Conservation (phyloP, 1,140 invertebrate species). For the Cydia amplana region DNA sequence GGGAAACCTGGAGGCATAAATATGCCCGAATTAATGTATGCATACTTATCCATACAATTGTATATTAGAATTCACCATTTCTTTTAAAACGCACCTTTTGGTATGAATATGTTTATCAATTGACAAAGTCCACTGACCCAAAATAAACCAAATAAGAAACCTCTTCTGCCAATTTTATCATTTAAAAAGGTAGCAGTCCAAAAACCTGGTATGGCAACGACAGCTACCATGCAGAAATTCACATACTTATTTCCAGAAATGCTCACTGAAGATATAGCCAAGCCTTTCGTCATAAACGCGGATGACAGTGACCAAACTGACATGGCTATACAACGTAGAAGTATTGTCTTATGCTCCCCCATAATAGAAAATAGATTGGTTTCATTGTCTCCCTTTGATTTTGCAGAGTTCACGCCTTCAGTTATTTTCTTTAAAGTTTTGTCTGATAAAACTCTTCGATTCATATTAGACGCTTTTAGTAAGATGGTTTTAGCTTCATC, state of each 20-base stretch:
- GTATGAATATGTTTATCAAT: background rate
- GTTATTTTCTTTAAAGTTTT: background rate
- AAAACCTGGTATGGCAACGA: background rate
- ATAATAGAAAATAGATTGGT: background rate
- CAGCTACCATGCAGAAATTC: background rate
- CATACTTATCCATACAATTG: no score
- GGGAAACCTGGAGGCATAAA: no score
- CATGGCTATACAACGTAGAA: background rate
- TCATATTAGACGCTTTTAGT: constrained; percentile 9
- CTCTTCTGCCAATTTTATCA: background rate
- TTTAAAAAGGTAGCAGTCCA: constrained; percentile 13
- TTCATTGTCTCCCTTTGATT: background rate
- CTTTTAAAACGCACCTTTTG: background rate
- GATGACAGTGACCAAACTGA: background rate
- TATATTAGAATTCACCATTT: background rate
- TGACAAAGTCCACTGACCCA: background rate
- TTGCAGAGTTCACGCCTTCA: background rate
- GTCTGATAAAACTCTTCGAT: constrained; percentile 4
- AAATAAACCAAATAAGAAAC: background rate
- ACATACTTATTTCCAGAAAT: constrained; percentile 13
- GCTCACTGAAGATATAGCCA: constrained; percentile 1
- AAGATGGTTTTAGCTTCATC: constrained; percentile 4
- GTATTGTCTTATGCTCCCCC: background rate
- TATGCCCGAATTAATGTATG: no score
- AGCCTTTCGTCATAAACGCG: constrained; percentile 9